Evolutionary conservation across 2,888 invertebrate species (phyloP), one percentile per base, ranked within the genome.

Genomic region (Ichneumoninae sp.): DNA sequence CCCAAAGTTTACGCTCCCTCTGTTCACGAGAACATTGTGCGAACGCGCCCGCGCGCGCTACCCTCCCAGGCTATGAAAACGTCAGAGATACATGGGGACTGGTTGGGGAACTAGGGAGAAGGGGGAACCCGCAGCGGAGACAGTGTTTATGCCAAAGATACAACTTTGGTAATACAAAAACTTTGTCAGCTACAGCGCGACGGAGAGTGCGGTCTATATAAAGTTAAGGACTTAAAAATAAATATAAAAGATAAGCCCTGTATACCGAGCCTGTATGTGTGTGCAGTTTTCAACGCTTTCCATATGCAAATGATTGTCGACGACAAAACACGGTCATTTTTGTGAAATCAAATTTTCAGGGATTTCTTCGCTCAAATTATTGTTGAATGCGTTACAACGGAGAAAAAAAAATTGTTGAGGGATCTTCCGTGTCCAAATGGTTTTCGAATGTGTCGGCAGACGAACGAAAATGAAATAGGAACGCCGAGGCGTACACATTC

Each of bases 121-220:
- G 7, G 54, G 8, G 22, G 8, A 22, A 22, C 19, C 22, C 22
- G 7, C 4, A 57, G 22, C 57, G 57, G 57, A 19, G 26, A 57
- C 26, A 22, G 13, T 26, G 22, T 57, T 57, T 57, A 26, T 5
- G 57, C 16, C 44, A 57, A 57, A 57, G 57, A 57, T 26, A 57
- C 57, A 57, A 57, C 57, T 57, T 57, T 22, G 57, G 57, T 57
- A 57, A 57, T 57, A 57, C 57, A 57, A 57, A 47, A 57, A 57
- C 22, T 57, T 57, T 57, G 57, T 57, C 57, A 26, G 22, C 22
- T 57, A 22, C 22, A 26, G 57, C 22, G 57, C 10, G 22, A 10
- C 57, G 5, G 26, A 57, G 57, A 57, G 57, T 57, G 19, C 26
- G 10, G 57, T 26, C 10, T 57, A 10, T 22, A 3, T 1, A 10